Evolutionary conservation across 30 jellyfish, hydroid and myxozoan species (phyloP).

Genomic region (Rhopilema esculentum): DNA sequence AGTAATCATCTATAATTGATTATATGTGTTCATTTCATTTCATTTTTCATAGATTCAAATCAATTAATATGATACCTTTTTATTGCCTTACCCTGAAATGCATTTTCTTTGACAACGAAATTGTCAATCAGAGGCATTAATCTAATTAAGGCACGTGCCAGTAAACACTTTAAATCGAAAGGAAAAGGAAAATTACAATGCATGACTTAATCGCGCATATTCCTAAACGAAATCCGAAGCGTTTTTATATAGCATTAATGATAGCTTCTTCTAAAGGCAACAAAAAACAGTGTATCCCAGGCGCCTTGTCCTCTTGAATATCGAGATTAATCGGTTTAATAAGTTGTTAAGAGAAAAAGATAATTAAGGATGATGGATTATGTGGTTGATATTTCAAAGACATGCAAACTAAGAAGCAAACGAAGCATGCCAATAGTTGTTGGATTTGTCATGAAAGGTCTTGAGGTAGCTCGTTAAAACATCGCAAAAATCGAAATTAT

Average conservation of each 20-base stretch:
- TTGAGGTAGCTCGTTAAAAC: too few species aligned
- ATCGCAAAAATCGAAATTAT: too few species aligned
- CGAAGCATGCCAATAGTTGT: too few species aligned
- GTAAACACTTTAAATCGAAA: too few species aligned
- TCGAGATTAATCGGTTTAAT: neutral
- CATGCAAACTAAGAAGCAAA: too few species aligned
- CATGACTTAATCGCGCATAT: neutral
- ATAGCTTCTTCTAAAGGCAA: neutral
- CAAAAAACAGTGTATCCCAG: neutral
- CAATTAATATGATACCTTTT: neutral
- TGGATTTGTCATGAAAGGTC: neutral
- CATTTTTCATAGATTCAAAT: slow-evolving; percentile 12
- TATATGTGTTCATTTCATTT: neutral
- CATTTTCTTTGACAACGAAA: neutral
- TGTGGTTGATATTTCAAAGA: neutral
- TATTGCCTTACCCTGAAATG: neutral
- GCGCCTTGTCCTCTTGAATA: neutral
- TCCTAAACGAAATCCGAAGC: neutral
- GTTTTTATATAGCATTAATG: neutral
- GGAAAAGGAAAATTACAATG: too few species aligned
- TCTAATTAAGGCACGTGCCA: neutral
- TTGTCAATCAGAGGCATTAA: neutral
- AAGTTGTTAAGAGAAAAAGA: neutral
- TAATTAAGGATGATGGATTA: neutral
- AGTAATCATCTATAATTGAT: slow-evolving; percentile 37